phyloP scores from a whole-genome alignment of 1,140 invertebrate species.

The Drosophila lacteicornis region DNA sequence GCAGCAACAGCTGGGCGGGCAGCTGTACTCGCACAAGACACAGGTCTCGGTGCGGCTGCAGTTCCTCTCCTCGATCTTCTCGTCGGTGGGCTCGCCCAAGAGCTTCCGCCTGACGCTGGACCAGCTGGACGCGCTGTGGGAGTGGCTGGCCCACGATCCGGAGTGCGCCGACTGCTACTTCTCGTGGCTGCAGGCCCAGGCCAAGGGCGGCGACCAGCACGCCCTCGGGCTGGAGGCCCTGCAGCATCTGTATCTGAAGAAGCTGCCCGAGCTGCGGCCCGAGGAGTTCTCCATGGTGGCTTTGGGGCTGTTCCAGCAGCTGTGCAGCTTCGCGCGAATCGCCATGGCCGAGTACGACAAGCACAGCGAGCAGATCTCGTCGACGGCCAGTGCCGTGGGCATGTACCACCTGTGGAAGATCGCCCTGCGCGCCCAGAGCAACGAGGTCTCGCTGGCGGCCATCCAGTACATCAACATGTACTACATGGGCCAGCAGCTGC shows the following conservation, averaged over 20 bases:
- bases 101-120: constrained; percentile 93
- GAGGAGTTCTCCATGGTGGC: constrained; percentile 96
- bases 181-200: constrained; percentile 95
- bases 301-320: constrained; percentile 94
- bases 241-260: constrained; percentile 94
- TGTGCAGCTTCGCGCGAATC: constrained; percentile 93
- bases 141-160: constrained; percentile 92
- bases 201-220: constrained; percentile 95
- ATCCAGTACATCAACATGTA: constrained; percentile 97
- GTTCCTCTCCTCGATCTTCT: constrained; percentile 96
- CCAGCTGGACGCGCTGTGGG: constrained; percentile 96
- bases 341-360: constrained; percentile 87
- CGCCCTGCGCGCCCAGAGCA: constrained; percentile 93
- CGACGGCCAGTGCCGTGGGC: constrained; percentile 89
- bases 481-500: constrained; percentile 95
- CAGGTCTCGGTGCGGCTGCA: constrained; percentile 95
- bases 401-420: constrained; percentile 98
- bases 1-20: constrained; percentile 59
- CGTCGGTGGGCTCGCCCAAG: constrained; percentile 94
- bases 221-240: constrained; percentile 94
- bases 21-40: constrained; percentile 93
- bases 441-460: constrained; percentile 96
- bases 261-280: constrained; percentile 94
- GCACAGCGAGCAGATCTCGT: constrained; percentile 84
- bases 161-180: constrained; percentile 96